Evolutionary conservation across 1,140 invertebrate species (phyloP).

Genomic region (Chrysomallon squamiferum): DNA sequence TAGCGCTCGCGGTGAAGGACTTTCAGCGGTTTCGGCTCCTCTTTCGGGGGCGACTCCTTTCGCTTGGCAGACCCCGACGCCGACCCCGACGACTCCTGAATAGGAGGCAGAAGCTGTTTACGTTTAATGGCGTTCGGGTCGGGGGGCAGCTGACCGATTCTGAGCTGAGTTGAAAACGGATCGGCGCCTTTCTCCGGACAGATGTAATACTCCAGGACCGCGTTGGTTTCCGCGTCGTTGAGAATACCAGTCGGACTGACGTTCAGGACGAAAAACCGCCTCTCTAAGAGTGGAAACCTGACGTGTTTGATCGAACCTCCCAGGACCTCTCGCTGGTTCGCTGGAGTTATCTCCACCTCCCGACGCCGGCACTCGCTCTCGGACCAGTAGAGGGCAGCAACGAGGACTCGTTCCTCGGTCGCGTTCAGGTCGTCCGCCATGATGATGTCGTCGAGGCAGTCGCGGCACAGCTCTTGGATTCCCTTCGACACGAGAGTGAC

Average conservation of each 20-base stretch:
- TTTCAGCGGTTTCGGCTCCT: neutral
- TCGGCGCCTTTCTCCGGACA: neutral
- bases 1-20: neutral
- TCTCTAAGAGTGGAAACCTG: constrained; percentile 32
- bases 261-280: constrained; percentile 31
- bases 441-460: constrained; percentile 25
- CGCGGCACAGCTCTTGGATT: constrained; percentile 26
- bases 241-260: constrained; percentile 31
- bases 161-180: neutral
- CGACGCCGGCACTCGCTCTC: constrained; percentile 21
- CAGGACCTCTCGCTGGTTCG: constrained; percentile 25
- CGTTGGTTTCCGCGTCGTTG: constrained; percentile 25
- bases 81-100: neutral
- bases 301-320: constrained; percentile 27
- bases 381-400: constrained; percentile 25
- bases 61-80: neutral
- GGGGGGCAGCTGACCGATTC: neutral
- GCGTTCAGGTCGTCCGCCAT: constrained; percentile 25
- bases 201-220: neutral
- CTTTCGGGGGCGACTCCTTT: neutral
- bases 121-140: no score
- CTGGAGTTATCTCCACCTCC: constrained; percentile 16
- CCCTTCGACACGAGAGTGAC: constrained; percentile 21
- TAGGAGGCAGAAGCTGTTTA: neutral
- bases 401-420: constrained; percentile 26